phyloP scores from a whole-genome alignment of 1,140 invertebrate species.

The Phthorimaea operculella region DNA sequence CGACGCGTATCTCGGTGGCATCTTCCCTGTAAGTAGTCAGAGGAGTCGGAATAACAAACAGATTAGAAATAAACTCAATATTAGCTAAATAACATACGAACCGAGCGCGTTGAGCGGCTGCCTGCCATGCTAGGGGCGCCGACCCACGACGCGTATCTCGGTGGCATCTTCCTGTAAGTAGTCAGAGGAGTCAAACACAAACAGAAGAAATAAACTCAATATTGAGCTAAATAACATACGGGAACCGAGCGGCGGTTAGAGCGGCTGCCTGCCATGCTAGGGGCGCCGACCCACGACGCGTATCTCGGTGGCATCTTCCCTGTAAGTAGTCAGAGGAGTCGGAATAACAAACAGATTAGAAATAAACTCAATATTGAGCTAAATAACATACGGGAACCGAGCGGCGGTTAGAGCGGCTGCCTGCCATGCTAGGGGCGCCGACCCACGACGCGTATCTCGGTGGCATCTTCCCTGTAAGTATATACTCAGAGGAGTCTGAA shows the following conservation, averaged over 20 bases:
- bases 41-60: too few relatives aligned
- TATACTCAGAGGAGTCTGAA: too few relatives aligned
- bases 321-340: conserved; percentile 36
- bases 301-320: conserved; percentile 68
- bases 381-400: conserved; percentile 62
- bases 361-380: too few relatives aligned
- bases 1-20: conserved; percentile 69
- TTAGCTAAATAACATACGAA: too few relatives aligned
- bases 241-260: conserved; percentile 59
- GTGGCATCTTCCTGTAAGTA: conserved; percentile 65
- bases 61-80: too few relatives aligned
- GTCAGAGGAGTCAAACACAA: too few relatives aligned
- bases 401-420: conserved; percentile 52
- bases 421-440: conserved; percentile 56
- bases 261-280: conserved; percentile 55
- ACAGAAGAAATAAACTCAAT: too few relatives aligned
- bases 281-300: conserved; percentile 60
- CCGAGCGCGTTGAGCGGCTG: conserved; percentile 53
- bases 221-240: conserved; percentile 12
- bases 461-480: conserved; percentile 57
- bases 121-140: conserved; percentile 58
- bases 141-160: conserved; percentile 67
- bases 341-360: too few relatives aligned
- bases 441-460: conserved; percentile 68
- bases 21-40: conserved; percentile 39